Evolutionary conservation across 2,113 vertebrate genomes (phyloP).

Genomic region (Coracopsis vasa): DNA sequence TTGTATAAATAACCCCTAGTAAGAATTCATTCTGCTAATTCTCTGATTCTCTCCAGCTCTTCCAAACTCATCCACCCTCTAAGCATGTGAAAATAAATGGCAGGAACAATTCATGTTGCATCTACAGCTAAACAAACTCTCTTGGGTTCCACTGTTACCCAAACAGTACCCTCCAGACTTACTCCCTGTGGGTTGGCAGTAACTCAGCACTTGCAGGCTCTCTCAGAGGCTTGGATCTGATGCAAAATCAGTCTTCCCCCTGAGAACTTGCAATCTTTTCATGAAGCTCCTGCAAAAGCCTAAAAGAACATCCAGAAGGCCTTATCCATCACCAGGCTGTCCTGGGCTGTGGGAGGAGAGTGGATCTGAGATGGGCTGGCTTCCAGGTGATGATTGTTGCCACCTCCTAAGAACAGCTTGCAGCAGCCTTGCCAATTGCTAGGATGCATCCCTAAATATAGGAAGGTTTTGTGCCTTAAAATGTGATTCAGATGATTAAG

Average conservation of each 20-base stretch:
- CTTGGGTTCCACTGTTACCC: background rate
- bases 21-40: background rate
- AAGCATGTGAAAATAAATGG: conserved; percentile 21
- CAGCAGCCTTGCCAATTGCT: conserved; percentile 16
- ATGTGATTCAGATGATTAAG: background rate
- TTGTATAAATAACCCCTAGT: background rate
- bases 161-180: background rate
- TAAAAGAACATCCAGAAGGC: background rate
- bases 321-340: background rate
- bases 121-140: background rate
- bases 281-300: background rate
- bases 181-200: conserved; percentile 24
- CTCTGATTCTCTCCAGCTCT: background rate
- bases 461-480: background rate
- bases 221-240: background rate
- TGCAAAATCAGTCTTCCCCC: background rate
- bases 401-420: background rate
- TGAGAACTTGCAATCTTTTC: background rate
- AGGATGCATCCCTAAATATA: conserved; percentile 28
- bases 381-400: conserved; percentile 6
- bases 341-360: background rate
- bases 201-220: background rate
- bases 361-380: background rate
- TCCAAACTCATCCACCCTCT: background rate
- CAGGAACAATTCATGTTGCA: conserved; percentile 19